Base-by-base conservation (phyloP, 2,797 vertebrate species). In the Limnodromus scolopaceus region DNA sequence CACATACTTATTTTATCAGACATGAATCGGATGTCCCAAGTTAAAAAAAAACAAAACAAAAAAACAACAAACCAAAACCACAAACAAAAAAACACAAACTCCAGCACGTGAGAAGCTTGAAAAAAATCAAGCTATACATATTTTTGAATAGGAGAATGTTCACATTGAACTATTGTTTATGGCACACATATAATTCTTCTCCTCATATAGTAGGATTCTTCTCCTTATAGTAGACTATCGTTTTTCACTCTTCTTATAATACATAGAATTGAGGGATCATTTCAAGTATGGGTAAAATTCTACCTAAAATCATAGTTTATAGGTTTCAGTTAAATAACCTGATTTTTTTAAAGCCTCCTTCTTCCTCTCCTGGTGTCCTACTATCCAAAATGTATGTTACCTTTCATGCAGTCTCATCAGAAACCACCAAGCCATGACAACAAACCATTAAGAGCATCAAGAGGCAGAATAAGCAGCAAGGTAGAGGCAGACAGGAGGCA, bases 21-120 rank as follows among this genome's bases (percentile, higher is more conserved):
- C 0, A 5, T 18, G 3, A 84, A 36, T 32, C 2, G 0, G 2
- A 32, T 70, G 12, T 49, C 16, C 6, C 28, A 78, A 41, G 11
- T 25, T 8, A 22, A 54, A 49, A 61, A 45, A 17, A 24, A 48
- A 48, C 12, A 27, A 16, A 17, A 12, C 25, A 11, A 18, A 3
- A 3, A 19, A 43, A 39, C 13, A 41, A 41, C 41, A 46, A 23
- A 23, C 46, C 46, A 46, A 46, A 12, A 46, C 46, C 17, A 32
- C 22, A 48, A 75, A 24, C 12, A 22, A 54, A 46, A 25, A 16
- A 0, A 20, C 45, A 20, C 27, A 49, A 63, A 48, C 3, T 54
- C 14, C 6, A 57, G 57, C 3, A 48, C 6, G 4, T n/a, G 13
- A 79, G 25, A 70, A 69, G 41, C 46, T 24, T 46, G 19, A 11